A percentile compares a stretch with the other conserved stretches of the same genome.
These are phyloP conservation scores for Eutrigla gurnardus DNA, from an alignment of 2,797 vertebrate genomes.

Conservation along the genomic window DNA sequence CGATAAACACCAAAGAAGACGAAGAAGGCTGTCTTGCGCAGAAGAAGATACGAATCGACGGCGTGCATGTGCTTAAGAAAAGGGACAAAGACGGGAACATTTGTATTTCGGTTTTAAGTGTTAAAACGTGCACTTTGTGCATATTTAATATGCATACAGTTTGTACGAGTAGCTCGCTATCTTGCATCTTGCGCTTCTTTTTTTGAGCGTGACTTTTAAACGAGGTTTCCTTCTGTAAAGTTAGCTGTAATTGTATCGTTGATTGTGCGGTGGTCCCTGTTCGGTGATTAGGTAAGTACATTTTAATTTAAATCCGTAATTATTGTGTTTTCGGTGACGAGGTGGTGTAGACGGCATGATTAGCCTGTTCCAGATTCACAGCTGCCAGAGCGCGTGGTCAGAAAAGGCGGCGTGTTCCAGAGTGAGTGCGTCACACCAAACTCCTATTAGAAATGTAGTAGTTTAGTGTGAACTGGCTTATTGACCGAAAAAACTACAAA, in stretches of 20 bases:
- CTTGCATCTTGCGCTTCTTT: accelerated
- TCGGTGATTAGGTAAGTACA: not conserved
- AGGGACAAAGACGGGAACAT: accelerated
- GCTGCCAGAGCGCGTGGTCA: not conserved
- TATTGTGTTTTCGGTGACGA: accelerated
- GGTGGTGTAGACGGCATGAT: accelerated
- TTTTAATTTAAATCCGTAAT: accelerated
- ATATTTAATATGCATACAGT: too few relatives aligned
- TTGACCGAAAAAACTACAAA: accelerated
- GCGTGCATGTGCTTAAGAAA: too few relatives aligned
- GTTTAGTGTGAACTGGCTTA: accelerated
- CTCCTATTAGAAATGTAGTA: accelerated
- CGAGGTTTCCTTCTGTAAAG: not conserved
- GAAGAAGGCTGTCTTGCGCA: too few relatives aligned
- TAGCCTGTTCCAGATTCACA: accelerated
- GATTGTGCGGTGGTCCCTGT: accelerated
- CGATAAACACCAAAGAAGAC: too few relatives aligned
- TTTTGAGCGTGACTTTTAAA: not conserved
- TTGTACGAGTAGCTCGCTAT: accelerated
- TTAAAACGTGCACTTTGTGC: accelerated
- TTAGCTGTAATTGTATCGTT: accelerated
- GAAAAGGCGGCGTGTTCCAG: not conserved
- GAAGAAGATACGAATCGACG: too few relatives aligned
- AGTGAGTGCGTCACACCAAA: not conserved
- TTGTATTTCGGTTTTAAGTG: not conserved